Base-by-base conservation (phyloP, 2,113 vertebrate genomes). In the Gyps fulvus region DNA sequence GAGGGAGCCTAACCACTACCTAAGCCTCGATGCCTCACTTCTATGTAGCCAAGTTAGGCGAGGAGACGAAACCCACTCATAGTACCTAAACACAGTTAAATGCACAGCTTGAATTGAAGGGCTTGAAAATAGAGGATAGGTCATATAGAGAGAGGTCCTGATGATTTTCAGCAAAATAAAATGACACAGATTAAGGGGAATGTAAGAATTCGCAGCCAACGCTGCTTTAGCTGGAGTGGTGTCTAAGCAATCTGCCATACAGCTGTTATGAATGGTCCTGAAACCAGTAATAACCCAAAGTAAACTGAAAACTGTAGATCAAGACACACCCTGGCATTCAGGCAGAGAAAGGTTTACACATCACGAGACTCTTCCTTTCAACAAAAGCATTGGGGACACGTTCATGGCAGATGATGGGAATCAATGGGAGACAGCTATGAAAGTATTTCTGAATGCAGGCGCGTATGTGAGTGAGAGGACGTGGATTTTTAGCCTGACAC, bases 1-100 rank as follows among this genome's bases (percentile, higher is more conserved):
- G 84, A 95, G 81, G 91, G 93, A 96, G 91, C 81, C 89, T 96
- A 89, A 82, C 77, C 82, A 67, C 91, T 95, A 32, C 77, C 81
- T 79, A 85, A 89, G 7, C 34, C 57, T 79, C 38, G 27, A 55
- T 71, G 31, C 13, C 50, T 94, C 7, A 31, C 12, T 84, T 71
- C 16, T 34, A 1, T 18, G 11, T 25, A 71, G 26, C 8, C 50
- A 49, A 25, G 13, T 55, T 47, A 63, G n/a, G 42, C 55, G 61
- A 86, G 77, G 45, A 81, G 10, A 17, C 63, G 10, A 77, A 83
- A 62, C 4, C 3, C 10, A 38, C 13, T 50, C 13, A 14, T 3
- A 71, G 14, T n/a, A 58, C 72, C 54, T 59, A 59, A 91, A 47
- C 21, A 29, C 20, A 74, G 8, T 42, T 62, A 71, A 66, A 71